Base-by-base conservation (phyloP, 2,113 vertebrate species). In the Taxidea taxus region DNA sequence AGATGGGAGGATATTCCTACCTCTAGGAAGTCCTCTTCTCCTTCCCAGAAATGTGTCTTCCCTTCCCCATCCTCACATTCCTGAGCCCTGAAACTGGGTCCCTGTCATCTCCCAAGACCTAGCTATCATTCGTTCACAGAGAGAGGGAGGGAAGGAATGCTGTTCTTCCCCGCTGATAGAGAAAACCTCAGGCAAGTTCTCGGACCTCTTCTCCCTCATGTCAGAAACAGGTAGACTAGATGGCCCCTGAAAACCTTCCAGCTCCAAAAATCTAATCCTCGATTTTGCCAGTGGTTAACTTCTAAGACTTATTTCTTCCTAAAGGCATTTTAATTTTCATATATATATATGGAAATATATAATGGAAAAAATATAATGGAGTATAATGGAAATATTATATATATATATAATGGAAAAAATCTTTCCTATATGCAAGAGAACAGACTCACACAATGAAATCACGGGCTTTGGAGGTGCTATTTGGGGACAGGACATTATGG, bases 281-380 rank as follows among this genome's bases (percentile, higher is more conserved):
- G 66, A 21, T 56, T 58, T 95, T 95, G 44, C 91, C 39, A 56
- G 29, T 74, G 86, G 47, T 74, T 94, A 93, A 80, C 80, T 68
- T 88, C 54, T 42, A 83, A 47, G 82, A 72, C 51, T 88, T 74
- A 93, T 64, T 95, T 95, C 66, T 93, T 95, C 72, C 37, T 87
- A 74, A 34, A 54, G n/a, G 6, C 68, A 70, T 80, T 90, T 93
- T 93, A 66, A 66, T 92, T 97, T 93, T 78, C 42, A 87, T 80
- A 21, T 15, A n/a, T n/a, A n/a, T n/a, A n/a, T n/a, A n/a, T n/a
- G n/a, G n/a, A n/a, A 68, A 42, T 54, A 68, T 25, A 27, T 74
- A 83, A 89, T 74, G 54, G 47, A 56, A 60, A 84, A 94, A 92
- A 74, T n/a, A n/a, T n/a, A n/a, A n/a, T n/a, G n/a, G n/a, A n/a